phyloP scores from a whole-genome alignment of 2,888 invertebrate species.

The Mycalesis mineus region DNA sequence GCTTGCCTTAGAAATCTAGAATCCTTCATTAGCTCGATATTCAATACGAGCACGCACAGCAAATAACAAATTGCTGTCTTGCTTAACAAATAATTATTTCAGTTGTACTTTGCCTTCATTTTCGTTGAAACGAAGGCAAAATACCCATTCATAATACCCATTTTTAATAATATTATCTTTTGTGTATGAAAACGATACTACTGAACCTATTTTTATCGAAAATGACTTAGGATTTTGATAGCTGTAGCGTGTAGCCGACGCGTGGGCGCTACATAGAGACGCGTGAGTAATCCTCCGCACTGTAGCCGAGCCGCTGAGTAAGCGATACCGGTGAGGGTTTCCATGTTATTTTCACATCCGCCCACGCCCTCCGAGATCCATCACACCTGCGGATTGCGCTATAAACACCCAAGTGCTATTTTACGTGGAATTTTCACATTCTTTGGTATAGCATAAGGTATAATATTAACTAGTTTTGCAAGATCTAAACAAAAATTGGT shows the following conservation, averaged over 20 bases:
- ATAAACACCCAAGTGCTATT: constrained; percentile 71
- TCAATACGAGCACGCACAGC: too few species aligned
- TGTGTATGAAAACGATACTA: too few species aligned
- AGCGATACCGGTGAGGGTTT: constrained; percentile 49
- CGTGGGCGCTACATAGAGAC: constrained; percentile 47
- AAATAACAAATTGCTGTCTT: too few species aligned
- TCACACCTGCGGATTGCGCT: constrained; percentile 58
- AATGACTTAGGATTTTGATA: background rate
- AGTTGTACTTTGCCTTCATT: too few species aligned
- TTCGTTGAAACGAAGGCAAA: too few species aligned
- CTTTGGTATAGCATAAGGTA: constrained; percentile 24
- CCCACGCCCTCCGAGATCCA: constrained; percentile 66
- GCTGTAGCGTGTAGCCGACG: background rate
- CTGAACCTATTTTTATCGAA: background rate
- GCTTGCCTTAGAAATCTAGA: too few species aligned
- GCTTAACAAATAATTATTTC: too few species aligned
- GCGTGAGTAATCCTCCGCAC: constrained; percentile 61
- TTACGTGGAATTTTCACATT: constrained; percentile 52
- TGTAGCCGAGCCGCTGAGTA: constrained; percentile 53
- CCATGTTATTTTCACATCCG: constrained; percentile 68
- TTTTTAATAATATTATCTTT: too few species aligned
- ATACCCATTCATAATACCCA: too few species aligned
- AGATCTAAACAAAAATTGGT: too few species aligned
- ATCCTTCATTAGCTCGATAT: too few species aligned
- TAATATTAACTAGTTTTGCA: constrained; percentile 1